These are phyloP conservation scores for Gymnogyps californianus DNA, from an alignment of 2,113 vertebrate species.

Conservation along the genomic window DNA sequence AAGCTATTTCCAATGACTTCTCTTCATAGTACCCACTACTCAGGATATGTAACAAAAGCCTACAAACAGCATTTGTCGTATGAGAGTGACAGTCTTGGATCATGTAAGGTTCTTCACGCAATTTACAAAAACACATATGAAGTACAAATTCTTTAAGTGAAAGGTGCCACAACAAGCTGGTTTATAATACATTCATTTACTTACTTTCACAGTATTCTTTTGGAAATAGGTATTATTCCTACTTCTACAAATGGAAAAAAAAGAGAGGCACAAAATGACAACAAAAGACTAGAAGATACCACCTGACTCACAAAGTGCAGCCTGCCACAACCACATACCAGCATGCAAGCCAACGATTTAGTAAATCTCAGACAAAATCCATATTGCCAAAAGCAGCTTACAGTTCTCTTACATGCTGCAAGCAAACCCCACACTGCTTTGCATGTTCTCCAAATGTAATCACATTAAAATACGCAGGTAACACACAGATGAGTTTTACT, in stretches of 20 bases:
- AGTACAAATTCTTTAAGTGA: background rate
- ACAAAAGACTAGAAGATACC: background rate
- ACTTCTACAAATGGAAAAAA: background rate
- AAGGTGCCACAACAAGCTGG: background rate
- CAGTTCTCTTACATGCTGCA: background rate
- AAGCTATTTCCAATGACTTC: background rate
- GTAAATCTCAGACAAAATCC: background rate
- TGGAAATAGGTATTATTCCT: background rate
- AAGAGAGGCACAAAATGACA: background rate
- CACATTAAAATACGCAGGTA: rapidly evolving
- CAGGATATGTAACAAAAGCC: background rate
- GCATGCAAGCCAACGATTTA: rapidly evolving
- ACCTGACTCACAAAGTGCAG: rapidly evolving
- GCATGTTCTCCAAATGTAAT: rapidly evolving
- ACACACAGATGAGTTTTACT: rapidly evolving
- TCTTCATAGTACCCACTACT: background rate
- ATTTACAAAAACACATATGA: rapidly evolving
- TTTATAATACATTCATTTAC: rapidly evolving
- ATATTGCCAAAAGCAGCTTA: rapidly evolving
- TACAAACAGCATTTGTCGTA: background rate
- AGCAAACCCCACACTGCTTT: rapidly evolving
- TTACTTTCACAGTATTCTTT: background rate
- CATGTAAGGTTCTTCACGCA: rapidly evolving
- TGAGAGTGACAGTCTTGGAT: background rate
- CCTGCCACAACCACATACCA: background rate